phyloP scores from a whole-genome alignment of 2,113 vertebrate genomes.

The Tenrec ecaudatus region DNA sequence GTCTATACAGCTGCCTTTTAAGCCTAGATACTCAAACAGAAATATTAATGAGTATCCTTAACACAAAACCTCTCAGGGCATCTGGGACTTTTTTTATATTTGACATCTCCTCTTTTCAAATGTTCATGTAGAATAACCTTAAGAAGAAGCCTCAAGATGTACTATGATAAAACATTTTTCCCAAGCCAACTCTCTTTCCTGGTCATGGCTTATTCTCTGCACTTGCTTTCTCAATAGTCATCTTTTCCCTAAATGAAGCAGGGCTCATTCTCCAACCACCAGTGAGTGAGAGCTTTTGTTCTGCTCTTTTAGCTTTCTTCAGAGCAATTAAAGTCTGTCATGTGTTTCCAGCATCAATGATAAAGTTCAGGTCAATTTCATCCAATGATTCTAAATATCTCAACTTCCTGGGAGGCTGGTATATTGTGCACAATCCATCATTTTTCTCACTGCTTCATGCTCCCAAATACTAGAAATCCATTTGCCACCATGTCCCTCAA shows the following conservation, averaged over 20 bases:
- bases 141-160: constrained; percentile 68
- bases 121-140: constrained; percentile 72
- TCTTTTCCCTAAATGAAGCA: constrained; percentile 28
- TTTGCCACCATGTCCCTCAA: neutral
- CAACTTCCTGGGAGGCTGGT: neutral
- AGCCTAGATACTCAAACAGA: constrained; percentile 66
- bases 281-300: neutral
- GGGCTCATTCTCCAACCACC: neutral
- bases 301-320: constrained; percentile 5
- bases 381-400: constrained; percentile 46
- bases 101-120: constrained; percentile 72
- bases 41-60: constrained; percentile 78
- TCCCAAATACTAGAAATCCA: constrained; percentile 44
- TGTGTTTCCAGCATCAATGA: constrained; percentile 29
- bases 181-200: constrained; percentile 14
- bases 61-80: constrained; percentile 63
- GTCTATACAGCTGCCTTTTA: constrained; percentile 55
- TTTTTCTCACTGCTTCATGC: neutral
- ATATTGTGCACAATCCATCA: constrained; percentile 30
- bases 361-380: constrained; percentile 68
- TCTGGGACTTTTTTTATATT: constrained; percentile 63
- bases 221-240: constrained; percentile 6
- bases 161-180: constrained; percentile 56
- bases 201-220: constrained; percentile 33
- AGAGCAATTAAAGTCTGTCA: constrained; percentile 8